Evolutionary conservation across 2,888 invertebrate species (phyloP), one percentile per base, ranked within the genome.

Genomic region (Leucophenga montana): DNA sequence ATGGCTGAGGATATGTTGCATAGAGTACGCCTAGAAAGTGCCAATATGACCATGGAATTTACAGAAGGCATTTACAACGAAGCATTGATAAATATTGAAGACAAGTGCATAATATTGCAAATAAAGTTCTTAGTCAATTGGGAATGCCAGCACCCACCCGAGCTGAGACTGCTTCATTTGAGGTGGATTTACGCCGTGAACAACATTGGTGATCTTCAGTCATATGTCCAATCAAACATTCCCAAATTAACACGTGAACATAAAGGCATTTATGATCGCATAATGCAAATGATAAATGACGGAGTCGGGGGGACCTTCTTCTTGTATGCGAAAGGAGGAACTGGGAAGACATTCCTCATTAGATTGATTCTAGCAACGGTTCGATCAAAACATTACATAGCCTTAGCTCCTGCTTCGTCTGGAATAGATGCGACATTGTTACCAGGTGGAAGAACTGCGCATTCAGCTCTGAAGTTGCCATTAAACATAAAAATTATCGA

Each of bases 261-360:
- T 14, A 67, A 48, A 31, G 11, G 57, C 44, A 46, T 67, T 6
- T 67, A 59, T 27, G 59, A 67, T 59, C 53, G n/a, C 14, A 13
- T 59, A 5, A 67, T 67, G 3, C 44, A 59, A 1, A 46, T 46
- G 31, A 48, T 59, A 3, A 46, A 20, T 59, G 64, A 22, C 54
- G 67, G 31, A 54, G 46, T 31, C 50, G 70, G 67, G 5, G 67
- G 62, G 0, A 46, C 62, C n/a, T 61, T 67, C 27, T 70, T 66
- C 16, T 27, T 67, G 27, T 61, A 70, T 46, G 62, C 46, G 1
- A 48, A 48, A 18, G 67, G 61, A 59, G 67, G 33, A 68, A 68
- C 59, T 20, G 61, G 67, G 9, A 68, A 68, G 16, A 68, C 57
- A 57, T 48, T 57, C 33, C n/a, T 65, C 8, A 69, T 69, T 27